Evolutionary conservation across 2,888 invertebrate genomes (phyloP).

Genomic region (Salpingus planirostris): DNA sequence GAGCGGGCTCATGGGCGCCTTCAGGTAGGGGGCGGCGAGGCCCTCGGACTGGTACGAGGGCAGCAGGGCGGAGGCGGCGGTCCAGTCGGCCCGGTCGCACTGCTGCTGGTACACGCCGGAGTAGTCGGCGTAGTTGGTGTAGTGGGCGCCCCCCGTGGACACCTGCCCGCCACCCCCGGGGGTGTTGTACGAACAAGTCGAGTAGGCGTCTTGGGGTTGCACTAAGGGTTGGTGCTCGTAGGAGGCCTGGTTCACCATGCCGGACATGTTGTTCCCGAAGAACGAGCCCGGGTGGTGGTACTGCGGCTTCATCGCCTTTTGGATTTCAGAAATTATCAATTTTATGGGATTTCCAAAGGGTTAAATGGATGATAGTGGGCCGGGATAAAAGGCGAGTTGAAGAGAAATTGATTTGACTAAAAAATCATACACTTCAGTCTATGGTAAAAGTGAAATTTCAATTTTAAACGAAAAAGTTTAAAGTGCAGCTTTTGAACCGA

Average conservation of each 20-base stretch:
- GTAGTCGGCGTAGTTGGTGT: conserved; percentile 37
- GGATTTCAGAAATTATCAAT: too few species aligned
- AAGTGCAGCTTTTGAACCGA: too few species aligned
- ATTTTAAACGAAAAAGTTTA: too few species aligned
- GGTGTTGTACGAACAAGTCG: conserved; percentile 32
- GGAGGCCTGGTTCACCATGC: conserved; percentile 30
- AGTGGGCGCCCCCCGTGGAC: conserved; percentile 27
- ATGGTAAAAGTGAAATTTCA: too few species aligned
- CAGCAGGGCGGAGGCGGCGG: conserved; percentile 26
- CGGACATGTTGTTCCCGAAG: conserved; percentile 35
- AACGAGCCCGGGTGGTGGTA: conserved; percentile 40
- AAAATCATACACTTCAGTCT: too few species aligned
- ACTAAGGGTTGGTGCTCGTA: conserved; percentile 36
- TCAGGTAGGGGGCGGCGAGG: conserved; percentile 32
- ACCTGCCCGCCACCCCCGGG: conserved; percentile 31
- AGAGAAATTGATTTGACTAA: too few species aligned
- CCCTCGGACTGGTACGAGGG: conserved; percentile 33
- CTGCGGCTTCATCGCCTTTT: conserved; percentile 60
- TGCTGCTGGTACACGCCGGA: conserved; percentile 34
- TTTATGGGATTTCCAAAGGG: too few species aligned
- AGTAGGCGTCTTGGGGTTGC: conserved; percentile 35
- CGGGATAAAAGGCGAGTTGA: too few species aligned
- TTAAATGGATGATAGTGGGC: too few species aligned
- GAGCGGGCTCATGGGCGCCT: conserved; percentile 40
- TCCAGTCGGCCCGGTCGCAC: conserved; percentile 35